Evolutionary conservation across 2,113 vertebrate genomes (phyloP).

Genomic region (Oncorhynchus nerka): DNA sequence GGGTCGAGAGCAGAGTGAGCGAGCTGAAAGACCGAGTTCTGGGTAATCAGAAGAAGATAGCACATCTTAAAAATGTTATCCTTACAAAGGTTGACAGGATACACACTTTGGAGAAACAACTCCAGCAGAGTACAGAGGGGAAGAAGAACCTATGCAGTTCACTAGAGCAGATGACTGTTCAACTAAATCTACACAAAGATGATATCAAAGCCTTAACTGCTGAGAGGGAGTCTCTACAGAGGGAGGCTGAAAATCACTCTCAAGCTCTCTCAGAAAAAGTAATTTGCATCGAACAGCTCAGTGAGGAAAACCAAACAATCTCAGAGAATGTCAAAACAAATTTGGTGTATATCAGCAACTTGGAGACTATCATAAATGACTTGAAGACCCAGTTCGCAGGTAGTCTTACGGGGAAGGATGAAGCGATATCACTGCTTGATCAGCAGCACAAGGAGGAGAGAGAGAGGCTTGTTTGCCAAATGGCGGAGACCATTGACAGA

Average conservation of each 20-base stretch:
- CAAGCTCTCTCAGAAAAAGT: conserved; percentile 82
- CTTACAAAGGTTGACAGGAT: conserved; percentile 66
- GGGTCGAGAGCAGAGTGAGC: conserved; percentile 68
- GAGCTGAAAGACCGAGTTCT: conserved; percentile 70
- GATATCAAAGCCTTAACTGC: conserved; percentile 78
- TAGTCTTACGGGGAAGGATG: conserved; percentile 81
- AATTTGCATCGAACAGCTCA: conserved; percentile 80
- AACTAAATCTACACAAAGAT: conserved; percentile 81
- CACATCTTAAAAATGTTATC: conserved; percentile 74
- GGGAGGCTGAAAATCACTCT: conserved; percentile 73
- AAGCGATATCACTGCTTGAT: conserved; percentile 76
- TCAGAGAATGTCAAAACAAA: conserved; percentile 80
- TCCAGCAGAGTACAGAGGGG: conserved; percentile 73
- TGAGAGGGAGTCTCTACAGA: conserved; percentile 80
- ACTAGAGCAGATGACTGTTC: conserved; percentile 75
- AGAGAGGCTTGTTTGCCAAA: conserved; percentile 63
- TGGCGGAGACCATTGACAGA: conserved; percentile 71
- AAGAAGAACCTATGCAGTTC: conserved; percentile 73
- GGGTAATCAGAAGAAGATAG: conserved; percentile 68
- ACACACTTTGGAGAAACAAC: conserved; percentile 79
- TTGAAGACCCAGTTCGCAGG: conserved; percentile 79
- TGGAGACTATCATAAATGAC: conserved; percentile 76
- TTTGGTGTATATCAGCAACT: conserved; percentile 69
- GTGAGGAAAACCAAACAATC: conserved; percentile 78
- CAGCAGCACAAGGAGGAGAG: conserved; percentile 75